These are phyloP conservation scores for Prochilodus magdalenae DNA, from an alignment of 2,113 vertebrate species.

Conservation along the genomic window DNA sequence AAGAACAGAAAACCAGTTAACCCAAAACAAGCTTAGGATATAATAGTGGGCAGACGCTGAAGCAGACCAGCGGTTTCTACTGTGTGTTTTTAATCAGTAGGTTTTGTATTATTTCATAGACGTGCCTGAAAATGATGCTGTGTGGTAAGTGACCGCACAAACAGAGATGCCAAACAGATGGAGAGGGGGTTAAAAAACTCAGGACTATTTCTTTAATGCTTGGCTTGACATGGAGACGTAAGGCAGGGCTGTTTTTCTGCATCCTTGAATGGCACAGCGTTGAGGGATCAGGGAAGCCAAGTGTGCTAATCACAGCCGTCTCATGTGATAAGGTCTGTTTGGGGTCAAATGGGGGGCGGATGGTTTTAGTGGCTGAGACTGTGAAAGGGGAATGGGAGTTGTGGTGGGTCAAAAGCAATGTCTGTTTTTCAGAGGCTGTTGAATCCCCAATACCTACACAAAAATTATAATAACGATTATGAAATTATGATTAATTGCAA, in stretches of 20 bases:
- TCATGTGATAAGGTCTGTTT: conserved; percentile 36
- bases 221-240: conserved; percentile 3
- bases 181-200: background rate
- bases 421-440: background rate
- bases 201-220: background rate
- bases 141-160: too few species aligned
- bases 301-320: conserved; percentile 22
- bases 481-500: too few species aligned
- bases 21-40: too few species aligned
- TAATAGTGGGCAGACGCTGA: too few species aligned
- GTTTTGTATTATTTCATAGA: too few species aligned
- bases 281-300: conserved; percentile 19
- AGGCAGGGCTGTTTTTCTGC: conserved; percentile 30
- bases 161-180: too few species aligned
- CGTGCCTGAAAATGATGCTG: too few species aligned
- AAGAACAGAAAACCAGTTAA: too few species aligned
- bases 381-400: background rate
- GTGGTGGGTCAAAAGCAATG: background rate
- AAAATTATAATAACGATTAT: too few species aligned
- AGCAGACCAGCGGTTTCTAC: too few species aligned
- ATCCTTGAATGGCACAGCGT: background rate
- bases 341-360: conserved; percentile 2
- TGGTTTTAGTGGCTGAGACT: conserved; percentile 12
- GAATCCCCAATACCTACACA: too few species aligned
- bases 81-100: too few species aligned